Evolutionary conservation across 2,888 invertebrate species (phyloP).

Genomic region (Flexamia atlantica): DNA sequence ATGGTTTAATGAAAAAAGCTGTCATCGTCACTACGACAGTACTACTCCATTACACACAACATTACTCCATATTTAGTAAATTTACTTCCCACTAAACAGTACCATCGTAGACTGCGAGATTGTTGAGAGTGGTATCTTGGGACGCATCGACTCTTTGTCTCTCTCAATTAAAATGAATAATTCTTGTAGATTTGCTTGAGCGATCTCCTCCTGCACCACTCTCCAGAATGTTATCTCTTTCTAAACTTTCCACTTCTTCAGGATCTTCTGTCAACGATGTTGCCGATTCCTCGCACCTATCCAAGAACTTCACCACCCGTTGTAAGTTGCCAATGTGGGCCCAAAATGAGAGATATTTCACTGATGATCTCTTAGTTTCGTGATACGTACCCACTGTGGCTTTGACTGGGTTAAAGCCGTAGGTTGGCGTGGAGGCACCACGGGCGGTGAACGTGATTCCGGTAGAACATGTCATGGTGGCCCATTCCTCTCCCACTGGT

Average conservation of each 20-base stretch:
- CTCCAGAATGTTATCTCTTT: background rate
- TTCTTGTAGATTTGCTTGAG: background rate
- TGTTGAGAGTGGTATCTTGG: background rate
- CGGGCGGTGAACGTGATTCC: slow-evolving; percentile 30
- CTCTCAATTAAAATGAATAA: slow-evolving; percentile 6
- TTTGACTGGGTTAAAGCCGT: background rate
- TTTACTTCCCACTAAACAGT: background rate
- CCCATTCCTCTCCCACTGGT: background rate
- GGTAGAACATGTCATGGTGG: slow-evolving; percentile 10
- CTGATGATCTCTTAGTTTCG: too few relatives aligned
- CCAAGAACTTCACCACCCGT: background rate
- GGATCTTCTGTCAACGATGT: background rate
- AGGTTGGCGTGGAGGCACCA: background rate
- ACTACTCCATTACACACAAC: too few relatives aligned
- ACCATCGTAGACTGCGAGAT: background rate
- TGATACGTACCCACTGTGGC: background rate
- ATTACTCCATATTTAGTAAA: background rate
- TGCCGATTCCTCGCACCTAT: background rate
- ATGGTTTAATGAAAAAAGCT: too few relatives aligned
- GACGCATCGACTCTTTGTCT: background rate
- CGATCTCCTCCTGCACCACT: background rate
- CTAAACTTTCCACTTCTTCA: background rate
- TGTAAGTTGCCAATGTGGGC: background rate
- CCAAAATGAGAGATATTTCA: background rate
- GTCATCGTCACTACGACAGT: too few relatives aligned